These are phyloP conservation scores for Phalacrocorax aristotelis DNA, from an alignment of 2,113 vertebrate genomes.

Conservation along the genomic window DNA sequence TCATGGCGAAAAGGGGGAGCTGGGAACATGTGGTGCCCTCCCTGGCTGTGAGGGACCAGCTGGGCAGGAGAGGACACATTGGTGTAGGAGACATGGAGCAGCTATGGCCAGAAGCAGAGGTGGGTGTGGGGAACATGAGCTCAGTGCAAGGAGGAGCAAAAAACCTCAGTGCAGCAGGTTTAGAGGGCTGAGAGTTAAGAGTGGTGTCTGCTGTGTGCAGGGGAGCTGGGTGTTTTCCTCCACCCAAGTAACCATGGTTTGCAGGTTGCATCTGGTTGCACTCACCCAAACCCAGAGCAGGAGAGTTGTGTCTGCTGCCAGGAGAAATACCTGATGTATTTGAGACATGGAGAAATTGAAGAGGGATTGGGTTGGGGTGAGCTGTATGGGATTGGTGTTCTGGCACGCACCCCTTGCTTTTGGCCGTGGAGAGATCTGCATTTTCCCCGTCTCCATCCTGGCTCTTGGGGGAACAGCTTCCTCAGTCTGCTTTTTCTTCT, in stretches of 20 bases:
- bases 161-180: accelerated
- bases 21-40: not conserved
- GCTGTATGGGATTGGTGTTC: not conserved
- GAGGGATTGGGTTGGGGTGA: not conserved
- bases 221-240: not conserved
- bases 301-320: not conserved
- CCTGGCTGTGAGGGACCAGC: accelerated
- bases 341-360: not conserved
- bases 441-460: not conserved
- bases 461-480: not conserved
- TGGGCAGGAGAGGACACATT: not conserved
- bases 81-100: not conserved
- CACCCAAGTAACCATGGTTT: not conserved
- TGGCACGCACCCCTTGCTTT: not conserved
- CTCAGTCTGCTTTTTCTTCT: not conserved
- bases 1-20: not conserved
- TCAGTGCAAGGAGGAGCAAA: not conserved
- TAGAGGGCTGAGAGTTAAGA: not conserved
- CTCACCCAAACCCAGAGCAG: not conserved
- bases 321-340: not conserved
- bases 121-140: not conserved
- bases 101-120: not conserved
- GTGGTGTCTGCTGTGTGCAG: accelerated
- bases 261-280: not conserved
- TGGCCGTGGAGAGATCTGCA: not conserved